Conservation (phyloP, 2,888 invertebrate species). For the Microctonus brassicae region DNA sequence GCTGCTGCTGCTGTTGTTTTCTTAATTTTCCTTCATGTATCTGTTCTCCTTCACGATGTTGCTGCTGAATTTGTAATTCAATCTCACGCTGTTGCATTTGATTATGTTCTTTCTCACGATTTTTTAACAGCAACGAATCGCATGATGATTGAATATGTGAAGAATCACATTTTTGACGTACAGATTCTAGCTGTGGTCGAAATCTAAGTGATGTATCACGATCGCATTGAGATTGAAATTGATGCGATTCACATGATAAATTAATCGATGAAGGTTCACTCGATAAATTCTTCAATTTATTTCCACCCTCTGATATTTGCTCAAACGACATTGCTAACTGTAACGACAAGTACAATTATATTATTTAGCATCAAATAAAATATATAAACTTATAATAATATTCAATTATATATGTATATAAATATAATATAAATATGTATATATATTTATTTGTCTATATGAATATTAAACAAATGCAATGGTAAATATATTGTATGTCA, state of each 20-base stretch:
- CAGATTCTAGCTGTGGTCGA: conserved; percentile 33
- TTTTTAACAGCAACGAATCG: conserved; percentile 24
- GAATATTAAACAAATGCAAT: not conserved
- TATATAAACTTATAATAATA: not conserved
- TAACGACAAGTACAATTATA: conserved; percentile 25
- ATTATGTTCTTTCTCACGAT: conserved; percentile 34
- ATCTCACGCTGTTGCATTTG: conserved; percentile 25
- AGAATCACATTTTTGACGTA: conserved; percentile 29
- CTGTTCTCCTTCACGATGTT: conserved; percentile 25
- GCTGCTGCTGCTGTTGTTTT: conserved; percentile 18
- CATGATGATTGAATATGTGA: conserved; percentile 27
- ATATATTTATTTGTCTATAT: not conserved
- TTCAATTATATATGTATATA: no score
- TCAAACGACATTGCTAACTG: conserved; percentile 54
- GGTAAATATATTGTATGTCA: not conserved
- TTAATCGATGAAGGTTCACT: conserved; percentile 37
- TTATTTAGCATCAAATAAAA: not conserved
- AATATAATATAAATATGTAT: no score
- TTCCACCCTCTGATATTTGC: conserved; percentile 47
- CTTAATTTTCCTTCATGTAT: no score
- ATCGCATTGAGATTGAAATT: conserved; percentile 38
- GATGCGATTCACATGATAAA: conserved; percentile 43
- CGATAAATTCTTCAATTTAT: conserved; percentile 40
- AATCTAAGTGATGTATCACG: conserved; percentile 34
- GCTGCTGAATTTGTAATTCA: conserved; percentile 33